Base-by-base conservation (phyloP, 1,140 invertebrate genomes). In the Geopemphigus sp. region DNA sequence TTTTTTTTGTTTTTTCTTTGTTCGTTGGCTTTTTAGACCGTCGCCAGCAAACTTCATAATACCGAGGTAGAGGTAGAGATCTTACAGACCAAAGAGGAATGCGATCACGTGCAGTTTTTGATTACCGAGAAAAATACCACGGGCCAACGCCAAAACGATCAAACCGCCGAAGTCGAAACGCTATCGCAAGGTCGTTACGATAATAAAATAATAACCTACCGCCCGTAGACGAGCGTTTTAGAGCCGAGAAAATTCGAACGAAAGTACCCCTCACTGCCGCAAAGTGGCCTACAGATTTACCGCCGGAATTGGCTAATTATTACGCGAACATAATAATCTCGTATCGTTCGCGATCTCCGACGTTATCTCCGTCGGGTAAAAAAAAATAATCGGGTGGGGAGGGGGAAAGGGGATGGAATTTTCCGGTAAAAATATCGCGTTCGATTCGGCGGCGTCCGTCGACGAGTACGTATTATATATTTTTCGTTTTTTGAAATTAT, bases 31-130 rank as follows among this genome's bases (percentile, higher is more conserved):
- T 84, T 84, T 29, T 83, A 96, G 94, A 93, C 94, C 1, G 95
- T 97, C 29, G 95, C 95, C 17, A 94, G 91, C 83, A 95, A 95
- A 84, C 89, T 98, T 19, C 95, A 98, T 84, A 91, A 91, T 63
- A 94, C 94, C 0, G 94, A 97, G 83, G 93, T 98, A 10, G 93
- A 96, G 83, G 94, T 98, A 83, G 89, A 94, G 84, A 92, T 97
- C 81, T 85, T 95, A 76, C 93, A 94, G 86, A 91, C 91, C 0
- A 96, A 96, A 86, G 90, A 91, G 68, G 92, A 94, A 81, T 92
- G 91, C 66, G 95, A 97, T 87, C 96, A 98, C 84, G 94, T 97
- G 0, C 95, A 97, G 86, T 98, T 98, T 86, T 88, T 96, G 50
- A 98, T 98, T 84, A 93, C 91, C 5, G 94, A 97, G 85, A 92